Evolutionary conservation across 2,113 vertebrate genomes (phyloP), one percentile per base, ranked within the genome.

Genomic region (Raja brachyura): DNA sequence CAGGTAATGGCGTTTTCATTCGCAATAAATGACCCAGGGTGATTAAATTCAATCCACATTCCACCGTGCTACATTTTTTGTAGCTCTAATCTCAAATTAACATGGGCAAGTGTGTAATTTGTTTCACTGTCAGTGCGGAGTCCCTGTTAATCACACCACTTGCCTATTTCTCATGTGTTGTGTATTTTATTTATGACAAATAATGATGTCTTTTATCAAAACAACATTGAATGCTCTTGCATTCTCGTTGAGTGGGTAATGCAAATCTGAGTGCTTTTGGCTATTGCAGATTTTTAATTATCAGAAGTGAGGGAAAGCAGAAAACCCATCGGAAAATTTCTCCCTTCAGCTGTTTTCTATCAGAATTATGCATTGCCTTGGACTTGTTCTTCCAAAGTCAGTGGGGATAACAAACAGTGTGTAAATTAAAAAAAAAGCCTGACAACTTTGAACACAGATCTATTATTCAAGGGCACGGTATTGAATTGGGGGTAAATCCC

Each of bases 51-150:
- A 16, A 61, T 31, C 56, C 8, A n/a, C 14, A 63, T 61, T 86
- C 83, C 56, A 63, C 56, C 14, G 56, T 61, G 81, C 81, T 31
- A 28, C 83, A 61, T 61, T 63, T 86, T 59, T 3, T 48, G 28
- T 25, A 86, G 83, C 25, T 16, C n/a, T 86, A 86, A 63, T 85
- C 83, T 86, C 56, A 86, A 86, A 63, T 61, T 86, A 86, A 86
- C 59, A n/a, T 63, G 83, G 56, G 25, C 56, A 86, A 16, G n/a
- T 16, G 83, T 28, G 61, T 86, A 63, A 86, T 63, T 31, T 63
- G 56, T 86, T 86, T 86, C 83, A 63, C n/a, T 86, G 83, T 61
- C 56, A 86, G 11, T 14, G 5, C 0, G 28, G 83, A 61, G n/a
- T 63, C 56, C 56, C 11, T 63, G 83, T 63, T 86, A 86, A 61